Percentiles rank a stretch among this genome's conserved stretches.
phyloP scores from a whole-genome alignment of 2,888 invertebrate genomes.

The Stictocephala bisonia region DNA sequence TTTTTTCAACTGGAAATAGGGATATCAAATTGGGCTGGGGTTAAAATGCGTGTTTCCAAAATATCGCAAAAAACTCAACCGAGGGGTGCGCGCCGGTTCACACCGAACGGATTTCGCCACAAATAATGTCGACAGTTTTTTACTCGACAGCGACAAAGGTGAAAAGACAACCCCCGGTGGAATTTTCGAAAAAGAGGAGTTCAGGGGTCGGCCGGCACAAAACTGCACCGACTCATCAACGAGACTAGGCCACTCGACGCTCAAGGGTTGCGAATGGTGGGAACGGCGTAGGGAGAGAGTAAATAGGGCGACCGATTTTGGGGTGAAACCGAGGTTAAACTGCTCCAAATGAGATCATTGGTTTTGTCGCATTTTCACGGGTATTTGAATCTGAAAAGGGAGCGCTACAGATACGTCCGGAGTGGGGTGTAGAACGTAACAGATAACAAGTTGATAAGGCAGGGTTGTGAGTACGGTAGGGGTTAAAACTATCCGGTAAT shows the following conservation, averaged over 20 bases:
- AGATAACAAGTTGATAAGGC: too few species aligned
- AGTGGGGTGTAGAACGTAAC: too few species aligned
- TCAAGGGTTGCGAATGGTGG: slow-evolving; percentile 43
- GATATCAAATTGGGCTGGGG: slow-evolving; percentile 50
- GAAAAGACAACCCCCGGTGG: slow-evolving; percentile 23
- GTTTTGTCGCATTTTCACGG: slow-evolving; percentile 53
- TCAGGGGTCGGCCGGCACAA: slow-evolving; percentile 4
- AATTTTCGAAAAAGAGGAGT: slow-evolving; percentile 26
- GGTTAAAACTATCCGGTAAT: too few species aligned
- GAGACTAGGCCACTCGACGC: slow-evolving; percentile 34
- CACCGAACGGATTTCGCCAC: slow-evolving; percentile 45
- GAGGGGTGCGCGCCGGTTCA: slow-evolving; percentile 42
- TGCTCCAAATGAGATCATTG: slow-evolving; percentile 54
- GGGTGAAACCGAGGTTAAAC: slow-evolving; percentile 54
- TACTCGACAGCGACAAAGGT: neutral
- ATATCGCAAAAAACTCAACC: slow-evolving; percentile 45
- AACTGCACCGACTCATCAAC: slow-evolving; percentile 38
- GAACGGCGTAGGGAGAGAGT: slow-evolving; percentile 25
- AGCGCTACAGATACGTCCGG: slow-evolving; percentile 45
- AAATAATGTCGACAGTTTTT: slow-evolving; percentile 49
- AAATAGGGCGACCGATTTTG: slow-evolving; percentile 45
- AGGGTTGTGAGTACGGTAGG: too few species aligned
- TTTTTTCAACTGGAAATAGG: slow-evolving; percentile 48
- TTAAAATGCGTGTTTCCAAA: slow-evolving; percentile 51
- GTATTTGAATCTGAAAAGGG: slow-evolving; percentile 45